These are phyloP conservation scores for Stercorarius parasiticus DNA, from an alignment of 2,113 vertebrate species.

Conservation along the genomic window DNA sequence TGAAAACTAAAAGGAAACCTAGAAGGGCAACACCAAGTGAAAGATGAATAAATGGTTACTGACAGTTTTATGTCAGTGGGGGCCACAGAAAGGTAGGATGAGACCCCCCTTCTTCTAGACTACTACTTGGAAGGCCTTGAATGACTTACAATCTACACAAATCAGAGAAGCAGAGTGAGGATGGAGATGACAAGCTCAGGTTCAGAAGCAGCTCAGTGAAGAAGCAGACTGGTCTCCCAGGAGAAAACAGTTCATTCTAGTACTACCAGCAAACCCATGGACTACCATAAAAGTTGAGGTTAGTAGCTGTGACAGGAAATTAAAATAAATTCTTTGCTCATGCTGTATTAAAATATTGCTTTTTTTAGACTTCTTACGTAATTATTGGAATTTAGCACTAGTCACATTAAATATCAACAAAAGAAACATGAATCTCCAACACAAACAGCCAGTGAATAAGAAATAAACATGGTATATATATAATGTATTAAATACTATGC, in stretches of 20 bases:
- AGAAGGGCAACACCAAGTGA: background rate
- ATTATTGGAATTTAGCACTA: background rate
- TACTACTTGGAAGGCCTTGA: background rate
- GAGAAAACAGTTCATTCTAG: background rate
- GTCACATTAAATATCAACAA: background rate
- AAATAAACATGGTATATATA: background rate
- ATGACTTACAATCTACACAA: background rate
- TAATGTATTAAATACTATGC: background rate
- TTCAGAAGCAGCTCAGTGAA: background rate
- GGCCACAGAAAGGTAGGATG: background rate
- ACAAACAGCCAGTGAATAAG: background rate
- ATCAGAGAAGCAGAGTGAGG: background rate
- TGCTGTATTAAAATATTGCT: background rate
- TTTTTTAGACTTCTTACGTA: background rate
- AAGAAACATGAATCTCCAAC: background rate
- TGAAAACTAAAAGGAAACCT: background rate
- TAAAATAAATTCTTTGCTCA: background rate
- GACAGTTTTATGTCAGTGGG: background rate
- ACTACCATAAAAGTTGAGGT: background rate
- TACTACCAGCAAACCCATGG: background rate
- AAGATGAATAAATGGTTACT: background rate
- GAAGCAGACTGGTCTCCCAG: background rate
- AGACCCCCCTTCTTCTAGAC: background rate
- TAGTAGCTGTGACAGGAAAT: background rate
- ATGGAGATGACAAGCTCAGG: background rate